Conservation (phyloP, 2,113 vertebrate genomes). For the Archocentrus centrarchus region DNA sequence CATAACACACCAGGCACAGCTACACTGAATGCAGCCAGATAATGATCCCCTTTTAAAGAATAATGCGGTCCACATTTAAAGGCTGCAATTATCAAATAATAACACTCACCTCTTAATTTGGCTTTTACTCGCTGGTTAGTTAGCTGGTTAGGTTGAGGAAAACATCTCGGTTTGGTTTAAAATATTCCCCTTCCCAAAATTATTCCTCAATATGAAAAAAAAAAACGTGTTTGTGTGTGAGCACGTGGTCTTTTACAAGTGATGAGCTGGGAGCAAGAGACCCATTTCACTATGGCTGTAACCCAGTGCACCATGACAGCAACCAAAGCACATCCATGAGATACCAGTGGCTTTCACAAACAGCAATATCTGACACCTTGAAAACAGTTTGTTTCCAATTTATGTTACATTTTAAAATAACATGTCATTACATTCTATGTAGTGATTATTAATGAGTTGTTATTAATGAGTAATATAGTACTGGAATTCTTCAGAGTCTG, state of each 20-base stretch:
- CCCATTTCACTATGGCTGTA: rapidly evolving
- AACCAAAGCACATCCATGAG: not conserved
- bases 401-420: not conserved
- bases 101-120: not conserved
- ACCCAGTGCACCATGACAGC: not conserved
- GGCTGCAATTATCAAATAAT: not conserved
- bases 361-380: not conserved
- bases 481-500: not conserved
- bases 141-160: not conserved
- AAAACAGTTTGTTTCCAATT: rapidly evolving
- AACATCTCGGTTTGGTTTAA: not conserved
- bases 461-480: too few species aligned
- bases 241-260: not conserved
- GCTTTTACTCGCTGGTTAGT: not conserved
- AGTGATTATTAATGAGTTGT: not conserved
- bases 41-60: not conserved
- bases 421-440: rapidly evolving
- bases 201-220: not conserved
- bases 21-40: too few species aligned
- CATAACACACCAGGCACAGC: not conserved
- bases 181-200: not conserved
- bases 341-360: too few species aligned
- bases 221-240: not conserved
- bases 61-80: not conserved
- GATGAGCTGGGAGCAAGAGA: not conserved